Base-by-base conservation (phyloP, 1,140 invertebrate species). In the Aphelinus atriplicis region DNA sequence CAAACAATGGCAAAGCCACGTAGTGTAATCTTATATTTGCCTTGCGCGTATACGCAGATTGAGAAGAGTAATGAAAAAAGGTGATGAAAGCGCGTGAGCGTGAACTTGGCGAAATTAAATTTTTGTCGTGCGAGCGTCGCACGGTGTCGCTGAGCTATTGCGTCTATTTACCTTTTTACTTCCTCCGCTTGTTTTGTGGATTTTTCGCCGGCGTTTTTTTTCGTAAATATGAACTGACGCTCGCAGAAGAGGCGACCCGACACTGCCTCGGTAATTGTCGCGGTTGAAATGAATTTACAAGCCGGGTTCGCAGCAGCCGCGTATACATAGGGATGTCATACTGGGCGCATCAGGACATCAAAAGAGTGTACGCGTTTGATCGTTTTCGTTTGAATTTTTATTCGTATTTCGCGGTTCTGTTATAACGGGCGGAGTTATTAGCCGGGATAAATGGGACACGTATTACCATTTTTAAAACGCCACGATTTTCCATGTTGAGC, bases 141-240 rank as follows among this genome's bases (percentile, higher is more conserved):
- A 63, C 50, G 51, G 50, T 55, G 43, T 63, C 50, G 45, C 50
- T 51, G 56, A 67, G 64, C 47, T 57, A 53, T 61, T 55, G 45
- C 63, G 50, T 70, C 61, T 70, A 75, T 75, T 75, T 70, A 70
- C 58, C 58, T 65, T 74, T 73, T 73, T 10, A 73, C 63, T 66
- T 66, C 26, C 26, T 2, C 6, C 55, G 71, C 47, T 73, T 67
- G 56, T 72, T 72, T 73, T 55, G 56, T 64, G 50, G 3, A 56
- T 9, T 62, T 65, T 73, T 68, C 68, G 64, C 46, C 42, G 2
- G 6, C 46, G 26, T 9, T 53, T 50, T 63, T 62, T 47, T 68
- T 46, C 51, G 51, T 47, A 47, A 67, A 73, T 67, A 67, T 73
- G 55, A 65, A 72, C 62, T 42, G 55, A 58, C 53, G 10, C 68